These are phyloP conservation scores for Rutilus rutilus DNA, from an alignment of 2,113 vertebrate species.

Conservation along the genomic window DNA sequence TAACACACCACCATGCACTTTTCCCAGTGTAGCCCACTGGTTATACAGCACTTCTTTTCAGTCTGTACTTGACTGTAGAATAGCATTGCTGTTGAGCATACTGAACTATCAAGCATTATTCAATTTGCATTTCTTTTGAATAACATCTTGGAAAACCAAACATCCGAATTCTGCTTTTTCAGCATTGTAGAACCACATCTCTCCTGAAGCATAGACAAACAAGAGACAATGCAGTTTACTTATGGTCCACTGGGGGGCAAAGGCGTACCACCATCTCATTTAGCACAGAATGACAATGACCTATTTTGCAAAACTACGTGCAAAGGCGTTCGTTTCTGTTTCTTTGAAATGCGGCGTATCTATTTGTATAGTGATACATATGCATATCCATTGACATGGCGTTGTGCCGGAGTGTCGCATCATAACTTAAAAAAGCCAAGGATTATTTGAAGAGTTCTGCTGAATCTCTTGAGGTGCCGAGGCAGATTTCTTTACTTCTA, in stretches of 20 bases:
- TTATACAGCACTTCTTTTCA: not conserved
- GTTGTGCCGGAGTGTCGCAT: slow-evolving; percentile 27
- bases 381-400: slow-evolving; percentile 40
- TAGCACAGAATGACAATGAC: slow-evolving; percentile 69
- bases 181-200: not conserved
- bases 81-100: not conserved
- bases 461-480: slow-evolving; percentile 21
- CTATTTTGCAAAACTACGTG: slow-evolving; percentile 73
- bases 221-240: slow-evolving; percentile 68
- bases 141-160: not conserved
- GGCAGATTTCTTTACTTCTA: slow-evolving; percentile 44
- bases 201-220: not conserved
- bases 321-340: slow-evolving; percentile 63
- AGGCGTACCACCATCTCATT: slow-evolving; percentile 72
- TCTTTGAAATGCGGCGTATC: slow-evolving; percentile 38
- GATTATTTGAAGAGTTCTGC: slow-evolving; percentile 29
- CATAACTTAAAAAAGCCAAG: slow-evolving; percentile 24
- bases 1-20: not conserved
- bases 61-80: slow-evolving; percentile 5
- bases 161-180: not conserved
- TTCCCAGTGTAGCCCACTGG: not conserved
- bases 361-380: slow-evolving; percentile 42
- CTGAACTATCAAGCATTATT: slow-evolving; percentile 23
- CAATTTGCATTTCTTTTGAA: not conserved
- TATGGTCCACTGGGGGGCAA: slow-evolving; percentile 78